Evolutionary conservation across 1,140 invertebrate species (phyloP), one percentile per base, ranked within the genome.

Genomic region (Zaprionus camerounensis): DNA sequence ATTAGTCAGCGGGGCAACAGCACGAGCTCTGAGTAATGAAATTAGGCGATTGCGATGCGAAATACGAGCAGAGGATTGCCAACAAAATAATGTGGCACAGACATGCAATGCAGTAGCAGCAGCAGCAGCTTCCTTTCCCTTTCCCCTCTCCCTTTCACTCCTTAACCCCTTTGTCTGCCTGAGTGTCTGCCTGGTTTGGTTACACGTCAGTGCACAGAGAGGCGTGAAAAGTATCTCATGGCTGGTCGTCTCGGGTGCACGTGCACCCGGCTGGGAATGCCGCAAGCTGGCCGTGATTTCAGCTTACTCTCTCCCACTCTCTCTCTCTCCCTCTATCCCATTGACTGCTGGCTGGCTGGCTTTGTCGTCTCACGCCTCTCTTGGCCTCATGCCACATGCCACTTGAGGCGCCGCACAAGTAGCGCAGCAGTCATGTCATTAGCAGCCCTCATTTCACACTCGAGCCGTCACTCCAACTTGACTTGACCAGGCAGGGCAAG

Each of bases 361-460:
- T 3, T 3, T n/a, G 13, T 15, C 57, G 15, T 51, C 22, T 28
- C 51, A 55, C 24, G 51, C 51, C 51, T 41, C 38, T 41, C 38
- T 41, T 26, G 11, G 20, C 51, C 56, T 36, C 61, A 46, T 70
- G 68, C 58, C 69, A 26, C 66, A 63, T 24, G 64, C 63, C 71
- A 74, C 71, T 70, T 63, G 71, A 57, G 49, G 57, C 53, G 59
- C 28, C 44, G 58, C 57, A 67, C 56, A 71, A 72, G 71, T 55
- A 66, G 63, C 31, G 12, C 41, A n/a, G 26, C 41, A 57, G 65
- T 78, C 79, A 71, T 82, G 82, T 82, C 84, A 83, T 81, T 88
- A 80, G 80, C 83, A 88, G 81, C 59, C 80, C 84, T 83, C 78
- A 73, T 80, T 87, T 87, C 84, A 78, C 83, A 88, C 80, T 82